Conservation (phyloP, 1,140 invertebrate genomes). For the Sweltsa coloradensis region DNA sequence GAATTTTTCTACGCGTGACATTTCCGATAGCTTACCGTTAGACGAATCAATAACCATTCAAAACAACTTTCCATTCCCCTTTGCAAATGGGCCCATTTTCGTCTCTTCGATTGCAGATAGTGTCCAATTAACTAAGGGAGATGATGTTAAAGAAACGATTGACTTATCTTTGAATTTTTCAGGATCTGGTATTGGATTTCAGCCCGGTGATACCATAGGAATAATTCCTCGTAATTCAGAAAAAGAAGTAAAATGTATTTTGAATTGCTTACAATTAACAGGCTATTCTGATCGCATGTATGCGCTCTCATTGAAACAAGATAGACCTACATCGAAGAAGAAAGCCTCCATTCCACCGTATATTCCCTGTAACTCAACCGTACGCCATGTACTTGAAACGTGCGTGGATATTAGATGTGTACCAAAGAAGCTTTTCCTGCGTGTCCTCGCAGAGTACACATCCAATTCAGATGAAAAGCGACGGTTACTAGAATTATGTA, state of each 20-base stretch:
- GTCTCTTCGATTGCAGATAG: not conserved
- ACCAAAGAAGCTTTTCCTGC: constrained; percentile 39
- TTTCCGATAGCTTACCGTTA: too few species aligned
- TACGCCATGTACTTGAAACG: not conserved
- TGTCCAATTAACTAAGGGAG: not conserved
- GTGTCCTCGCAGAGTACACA: constrained; percentile 44
- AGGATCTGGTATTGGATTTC: not conserved
- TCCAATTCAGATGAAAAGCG: constrained; percentile 43
- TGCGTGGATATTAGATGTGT: not conserved
- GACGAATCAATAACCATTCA: too few species aligned
- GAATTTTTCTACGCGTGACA: too few species aligned
- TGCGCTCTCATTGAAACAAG: not conserved
- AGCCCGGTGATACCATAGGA: not conserved
- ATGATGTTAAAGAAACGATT: not conserved
- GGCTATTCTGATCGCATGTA: not conserved
- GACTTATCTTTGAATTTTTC: not conserved
- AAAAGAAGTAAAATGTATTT: not conserved
- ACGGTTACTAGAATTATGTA: constrained; percentile 47
- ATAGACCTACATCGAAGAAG: not conserved
- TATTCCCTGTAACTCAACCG: not conserved
- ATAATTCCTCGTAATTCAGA: not conserved
- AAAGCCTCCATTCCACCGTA: not conserved
- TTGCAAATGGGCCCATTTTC: not conserved
- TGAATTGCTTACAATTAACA: not conserved
- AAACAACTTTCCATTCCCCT: not conserved